Evolutionary conservation across 2,888 invertebrate genomes (phyloP).

Genomic region (Thymelicus acteon): DNA sequence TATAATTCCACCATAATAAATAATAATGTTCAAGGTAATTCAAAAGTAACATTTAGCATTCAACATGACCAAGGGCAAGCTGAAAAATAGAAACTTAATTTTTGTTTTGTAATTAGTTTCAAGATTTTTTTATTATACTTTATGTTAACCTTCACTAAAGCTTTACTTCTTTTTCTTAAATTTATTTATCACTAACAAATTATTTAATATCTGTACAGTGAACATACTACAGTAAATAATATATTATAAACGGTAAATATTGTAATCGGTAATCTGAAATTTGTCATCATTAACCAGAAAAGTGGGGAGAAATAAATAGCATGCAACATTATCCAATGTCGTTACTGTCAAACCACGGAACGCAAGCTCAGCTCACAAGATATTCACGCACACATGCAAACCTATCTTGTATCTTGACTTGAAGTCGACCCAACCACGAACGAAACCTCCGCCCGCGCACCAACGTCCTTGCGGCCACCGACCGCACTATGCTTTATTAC

Average conservation of each 20-base stretch:
- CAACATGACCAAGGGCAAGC: no score
- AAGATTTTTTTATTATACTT: no score
- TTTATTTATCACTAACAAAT: no score
- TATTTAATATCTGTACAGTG: no score
- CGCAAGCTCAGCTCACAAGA: constrained; percentile 45
- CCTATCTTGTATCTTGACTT: constrained; percentile 11
- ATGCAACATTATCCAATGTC: constrained; percentile 58
- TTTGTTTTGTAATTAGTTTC: no score
- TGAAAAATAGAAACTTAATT: no score
- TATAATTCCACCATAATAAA: no score
- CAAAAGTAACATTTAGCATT: no score
- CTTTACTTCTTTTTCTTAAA: no score
- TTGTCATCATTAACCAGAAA: not conserved
- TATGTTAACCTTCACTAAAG: no score
- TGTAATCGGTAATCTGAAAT: not conserved
- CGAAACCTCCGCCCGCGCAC: constrained; percentile 76
- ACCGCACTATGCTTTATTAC: constrained; percentile 55
- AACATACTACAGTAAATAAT: no score
- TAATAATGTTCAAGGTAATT: no score
- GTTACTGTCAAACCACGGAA: constrained; percentile 56
- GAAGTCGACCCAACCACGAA: constrained; percentile 56
- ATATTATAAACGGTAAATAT: not conserved
- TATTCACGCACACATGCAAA: constrained; percentile 48
- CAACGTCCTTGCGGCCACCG: constrained; percentile 83
- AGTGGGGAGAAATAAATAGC: constrained; percentile 2